A percentile compares a stretch with the other conserved stretches of the same genome.
Conservation (phyloP, 2,113 vertebrate genomes). For the Bufo gargarizans region DNA sequence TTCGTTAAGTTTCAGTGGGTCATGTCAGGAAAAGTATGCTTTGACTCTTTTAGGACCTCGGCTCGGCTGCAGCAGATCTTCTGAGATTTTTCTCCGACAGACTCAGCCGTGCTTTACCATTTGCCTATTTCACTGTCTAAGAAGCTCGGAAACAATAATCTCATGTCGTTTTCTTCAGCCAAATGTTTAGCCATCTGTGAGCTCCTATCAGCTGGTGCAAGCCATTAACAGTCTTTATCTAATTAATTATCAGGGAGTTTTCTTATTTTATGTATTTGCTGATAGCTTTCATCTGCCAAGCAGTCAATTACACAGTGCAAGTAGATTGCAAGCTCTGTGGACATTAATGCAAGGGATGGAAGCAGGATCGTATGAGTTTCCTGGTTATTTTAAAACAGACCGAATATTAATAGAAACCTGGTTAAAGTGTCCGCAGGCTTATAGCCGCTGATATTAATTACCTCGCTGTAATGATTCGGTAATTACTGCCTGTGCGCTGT, state of each 20-base stretch:
- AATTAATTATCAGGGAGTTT: constrained; percentile 54
- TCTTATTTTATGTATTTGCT: neutral
- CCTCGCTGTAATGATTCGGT: neutral
- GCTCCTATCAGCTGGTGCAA: constrained; percentile 31
- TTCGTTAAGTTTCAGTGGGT: neutral
- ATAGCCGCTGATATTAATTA: neutral
- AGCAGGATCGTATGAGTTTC: neutral
- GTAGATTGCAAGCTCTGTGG: constrained; percentile 30
- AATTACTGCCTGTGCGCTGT: neutral
- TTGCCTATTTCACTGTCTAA: constrained; percentile 39
- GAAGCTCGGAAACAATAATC: constrained; percentile 33
- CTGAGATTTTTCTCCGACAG: neutral
- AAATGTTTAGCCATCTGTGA: constrained; percentile 57
- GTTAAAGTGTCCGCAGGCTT: neutral
- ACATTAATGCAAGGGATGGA: neutral
- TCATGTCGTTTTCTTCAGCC: constrained; percentile 44
- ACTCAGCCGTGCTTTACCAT: neutral
- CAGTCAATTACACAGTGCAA: neutral
- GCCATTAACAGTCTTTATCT: constrained; percentile 56
- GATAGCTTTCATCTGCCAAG: neutral
- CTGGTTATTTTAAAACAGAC: neutral
- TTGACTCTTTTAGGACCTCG: neutral
- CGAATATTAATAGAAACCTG: neutral
- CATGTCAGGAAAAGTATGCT: neutral
- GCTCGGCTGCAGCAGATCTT: neutral